These are phyloP conservation scores for Agelaius tricolor DNA, from an alignment of 2,113 vertebrate species.

Conservation along the genomic window DNA sequence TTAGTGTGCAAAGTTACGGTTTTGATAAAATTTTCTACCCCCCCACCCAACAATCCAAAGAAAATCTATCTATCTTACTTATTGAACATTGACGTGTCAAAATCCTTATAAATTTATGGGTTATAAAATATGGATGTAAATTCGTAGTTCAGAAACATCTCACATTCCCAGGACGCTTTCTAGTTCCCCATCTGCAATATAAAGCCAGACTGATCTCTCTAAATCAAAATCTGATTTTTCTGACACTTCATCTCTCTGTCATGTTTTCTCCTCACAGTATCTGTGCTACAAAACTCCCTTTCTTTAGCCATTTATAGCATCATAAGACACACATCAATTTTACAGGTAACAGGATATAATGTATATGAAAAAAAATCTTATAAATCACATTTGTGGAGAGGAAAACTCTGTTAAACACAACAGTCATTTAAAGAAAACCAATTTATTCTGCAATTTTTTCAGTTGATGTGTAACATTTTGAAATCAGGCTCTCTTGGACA, in stretches of 20 bases:
- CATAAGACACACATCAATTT: slow-evolving; percentile 22
- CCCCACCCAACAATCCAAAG: not conserved
- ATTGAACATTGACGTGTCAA: not conserved
- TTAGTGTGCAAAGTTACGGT: not conserved
- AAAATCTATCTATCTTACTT: slow-evolving; percentile 40
- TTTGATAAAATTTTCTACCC: not conserved
- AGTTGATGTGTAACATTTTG: not conserved
- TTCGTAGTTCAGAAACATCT: not conserved
- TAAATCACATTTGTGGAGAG: not conserved
- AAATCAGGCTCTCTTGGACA: not conserved
- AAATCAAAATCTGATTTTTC: slow-evolving; percentile 37
- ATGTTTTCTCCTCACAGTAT: not conserved
- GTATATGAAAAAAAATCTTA: not conserved
- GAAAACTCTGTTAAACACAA: slow-evolving; percentile 19
- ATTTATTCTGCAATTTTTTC: slow-evolving; percentile 1
- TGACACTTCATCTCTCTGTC: slow-evolving; percentile 43
- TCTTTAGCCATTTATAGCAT: slow-evolving; percentile 12
- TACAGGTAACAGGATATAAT: not conserved
- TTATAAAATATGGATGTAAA: slow-evolving; percentile 14
- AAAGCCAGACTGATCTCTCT: not conserved
- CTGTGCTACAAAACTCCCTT: not conserved
- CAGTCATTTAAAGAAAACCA: not conserved
- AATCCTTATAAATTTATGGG: not conserved
- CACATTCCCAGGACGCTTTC: not conserved
- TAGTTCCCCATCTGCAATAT: not conserved